Evolutionary conservation across 2,113 vertebrate genomes (phyloP).

Genomic region (Antidorcas marsupialis): DNA sequence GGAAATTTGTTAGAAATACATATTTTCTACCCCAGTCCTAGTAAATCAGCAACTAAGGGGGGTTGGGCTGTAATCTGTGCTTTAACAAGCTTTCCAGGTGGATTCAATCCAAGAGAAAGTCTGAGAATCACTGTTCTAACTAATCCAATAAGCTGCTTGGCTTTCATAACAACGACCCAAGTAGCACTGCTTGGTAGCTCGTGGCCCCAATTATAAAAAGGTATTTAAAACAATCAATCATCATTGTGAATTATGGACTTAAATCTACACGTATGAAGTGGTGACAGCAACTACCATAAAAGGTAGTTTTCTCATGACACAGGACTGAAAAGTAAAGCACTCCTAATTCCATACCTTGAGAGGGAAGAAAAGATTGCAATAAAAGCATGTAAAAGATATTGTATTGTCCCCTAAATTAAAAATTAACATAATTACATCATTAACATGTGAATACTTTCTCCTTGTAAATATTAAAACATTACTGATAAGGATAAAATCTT

Average conservation of each 20-base stretch:
- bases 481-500: not conserved
- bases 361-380: not conserved
- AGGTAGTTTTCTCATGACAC: not conserved
- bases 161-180: not conserved
- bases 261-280: not conserved
- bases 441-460: not conserved
- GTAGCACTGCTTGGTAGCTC: not conserved
- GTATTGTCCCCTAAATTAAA: not conserved
- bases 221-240: not conserved
- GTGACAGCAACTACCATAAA: not conserved
- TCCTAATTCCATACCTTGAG: not conserved
- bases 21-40: not conserved
- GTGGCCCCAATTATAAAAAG: not conserved
- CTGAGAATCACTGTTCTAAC: not conserved
- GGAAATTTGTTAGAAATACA: not conserved
- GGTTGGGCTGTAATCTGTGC: not conserved
- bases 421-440: not conserved
- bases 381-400: not conserved
- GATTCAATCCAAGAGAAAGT: not conserved
- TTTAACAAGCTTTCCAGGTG: not conserved
- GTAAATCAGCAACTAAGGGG: not conserved
- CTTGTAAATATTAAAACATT: slow-evolving; percentile 5
- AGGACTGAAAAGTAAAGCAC: not conserved
- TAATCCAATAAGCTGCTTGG: not conserved
- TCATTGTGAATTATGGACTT: not conserved